Conservation (phyloP, 2,113 vertebrate species). For the Zosterops hypoxanthus region DNA sequence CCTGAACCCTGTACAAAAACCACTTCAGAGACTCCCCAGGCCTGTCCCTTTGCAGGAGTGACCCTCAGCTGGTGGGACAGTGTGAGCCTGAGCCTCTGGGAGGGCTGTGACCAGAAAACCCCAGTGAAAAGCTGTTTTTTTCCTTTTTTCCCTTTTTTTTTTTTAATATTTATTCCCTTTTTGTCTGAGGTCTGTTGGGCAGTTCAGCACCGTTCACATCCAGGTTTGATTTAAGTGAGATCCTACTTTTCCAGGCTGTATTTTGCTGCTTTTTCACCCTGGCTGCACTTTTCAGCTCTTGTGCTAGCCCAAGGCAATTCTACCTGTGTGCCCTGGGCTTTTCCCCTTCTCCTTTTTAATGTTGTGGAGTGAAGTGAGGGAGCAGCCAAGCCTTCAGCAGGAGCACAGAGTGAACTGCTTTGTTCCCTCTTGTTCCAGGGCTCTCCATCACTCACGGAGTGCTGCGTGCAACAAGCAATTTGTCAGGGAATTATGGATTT, state of each 20-base stretch:
- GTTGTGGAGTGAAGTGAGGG: background rate
- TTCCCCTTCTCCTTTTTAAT: background rate
- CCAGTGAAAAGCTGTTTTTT: background rate
- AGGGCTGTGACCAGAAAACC: background rate
- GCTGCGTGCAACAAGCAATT: background rate
- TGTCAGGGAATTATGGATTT: slow-evolving; percentile 5
- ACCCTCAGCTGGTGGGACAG: background rate
- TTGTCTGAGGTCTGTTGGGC: background rate
- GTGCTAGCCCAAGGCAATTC: background rate
- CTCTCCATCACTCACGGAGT: background rate
- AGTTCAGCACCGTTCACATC: background rate
- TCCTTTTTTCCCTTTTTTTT: rapidly evolving
- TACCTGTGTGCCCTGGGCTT: background rate
- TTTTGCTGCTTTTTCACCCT: background rate
- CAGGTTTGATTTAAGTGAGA: background rate
- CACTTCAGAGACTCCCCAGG: background rate
- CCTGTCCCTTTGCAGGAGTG: background rate
- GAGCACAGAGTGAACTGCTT: background rate
- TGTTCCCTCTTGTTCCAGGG: background rate
- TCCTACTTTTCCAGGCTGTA: background rate
- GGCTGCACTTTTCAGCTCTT: background rate
- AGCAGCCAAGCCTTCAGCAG: background rate
- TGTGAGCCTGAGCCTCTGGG: background rate
- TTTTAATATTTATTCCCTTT: background rate
- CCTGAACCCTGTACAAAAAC: background rate